Percentiles rank a stretch among this genome's conserved stretches.
Conservation (phyloP, 1,140 invertebrate species). For the Meteorus sp. region DNA sequence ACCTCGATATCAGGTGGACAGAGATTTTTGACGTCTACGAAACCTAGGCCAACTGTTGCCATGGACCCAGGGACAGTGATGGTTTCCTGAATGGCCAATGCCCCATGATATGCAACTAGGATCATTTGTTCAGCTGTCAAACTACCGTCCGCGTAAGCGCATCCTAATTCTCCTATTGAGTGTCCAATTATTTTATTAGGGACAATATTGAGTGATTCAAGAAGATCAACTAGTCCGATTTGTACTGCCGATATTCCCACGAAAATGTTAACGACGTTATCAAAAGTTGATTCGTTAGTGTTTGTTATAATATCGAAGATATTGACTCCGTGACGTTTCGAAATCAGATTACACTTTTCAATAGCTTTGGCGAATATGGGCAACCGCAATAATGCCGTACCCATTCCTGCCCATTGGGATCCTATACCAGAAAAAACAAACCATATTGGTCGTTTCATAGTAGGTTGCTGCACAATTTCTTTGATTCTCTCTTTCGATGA, state of each 20-base stretch:
- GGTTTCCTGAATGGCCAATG: slow-evolving; percentile 79
- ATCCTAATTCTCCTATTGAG: slow-evolving; percentile 78
- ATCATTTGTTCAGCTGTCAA: slow-evolving; percentile 81
- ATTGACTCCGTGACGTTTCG: slow-evolving; percentile 76
- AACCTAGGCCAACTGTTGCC: slow-evolving; percentile 77
- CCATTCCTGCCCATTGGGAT: slow-evolving; percentile 87
- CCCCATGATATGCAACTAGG: slow-evolving; percentile 80
- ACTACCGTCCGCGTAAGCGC: slow-evolving; percentile 83
- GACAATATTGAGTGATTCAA: slow-evolving; percentile 65
- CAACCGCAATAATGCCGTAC: slow-evolving; percentile 64
- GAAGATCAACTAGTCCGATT: slow-evolving; percentile 75
- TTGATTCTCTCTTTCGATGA: slow-evolving; percentile 48
- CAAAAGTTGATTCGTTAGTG: slow-evolving; percentile 71
- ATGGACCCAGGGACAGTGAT: slow-evolving; percentile 78
- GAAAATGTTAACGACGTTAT: slow-evolving; percentile 86
- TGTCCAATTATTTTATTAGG: slow-evolving; percentile 80
- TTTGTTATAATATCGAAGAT: slow-evolving; percentile 79
- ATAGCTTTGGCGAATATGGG: slow-evolving; percentile 67
- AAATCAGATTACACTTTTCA: slow-evolving; percentile 68
- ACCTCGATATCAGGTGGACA: slow-evolving; percentile 65
- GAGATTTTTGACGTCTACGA: slow-evolving; percentile 58
- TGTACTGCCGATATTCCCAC: slow-evolving; percentile 85
- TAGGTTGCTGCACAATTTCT: slow-evolving; percentile 64
- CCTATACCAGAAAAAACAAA: slow-evolving; percentile 93
- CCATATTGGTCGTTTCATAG: slow-evolving; percentile 72